Percentiles rank a stretch among this genome's conserved stretches.
These are phyloP conservation scores for Melieria crassipennis DNA, from an alignment of 2,888 invertebrate genomes.

Conservation along the genomic window DNA sequence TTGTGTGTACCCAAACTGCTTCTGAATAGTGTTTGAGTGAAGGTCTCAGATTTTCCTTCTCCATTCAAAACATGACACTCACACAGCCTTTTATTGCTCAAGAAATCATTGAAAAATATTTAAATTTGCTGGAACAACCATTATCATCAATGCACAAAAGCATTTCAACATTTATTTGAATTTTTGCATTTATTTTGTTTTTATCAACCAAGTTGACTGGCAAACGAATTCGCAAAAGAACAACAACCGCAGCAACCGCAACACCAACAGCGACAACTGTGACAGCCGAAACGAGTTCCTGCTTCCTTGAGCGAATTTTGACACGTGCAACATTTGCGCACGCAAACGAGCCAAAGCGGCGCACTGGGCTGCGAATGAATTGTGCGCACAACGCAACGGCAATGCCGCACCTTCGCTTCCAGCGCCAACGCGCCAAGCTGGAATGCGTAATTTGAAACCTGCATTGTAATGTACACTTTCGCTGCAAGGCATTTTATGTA, in stretches of 20 bases:
- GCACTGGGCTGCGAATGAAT: conserved; percentile 23
- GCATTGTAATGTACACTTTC: neutral
- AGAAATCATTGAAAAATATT: too few relatives aligned
- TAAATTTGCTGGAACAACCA: too few relatives aligned
- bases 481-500: neutral
- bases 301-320: conserved; percentile 2
- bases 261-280: conserved; percentile 19
- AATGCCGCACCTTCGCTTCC: neutral
- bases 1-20: too few relatives aligned
- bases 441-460: neutral
- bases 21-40: too few relatives aligned
- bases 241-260: conserved; percentile 1
- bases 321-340: too few relatives aligned
- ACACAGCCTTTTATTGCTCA: too few relatives aligned
- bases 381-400: conserved; percentile 15
- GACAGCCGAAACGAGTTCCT: conserved; percentile 30
- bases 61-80: too few relatives aligned
- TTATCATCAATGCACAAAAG: too few relatives aligned
- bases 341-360: neutral
- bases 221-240: neutral
- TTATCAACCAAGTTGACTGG: too few relatives aligned
- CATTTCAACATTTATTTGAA: too few relatives aligned
- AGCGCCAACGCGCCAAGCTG: conserved; percentile 11
- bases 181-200: too few relatives aligned
- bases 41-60: too few relatives aligned